Evolutionary conservation across 2,888 invertebrate species (phyloP), one percentile per base, ranked within the genome.

Genomic region (Arge pagana): DNA sequence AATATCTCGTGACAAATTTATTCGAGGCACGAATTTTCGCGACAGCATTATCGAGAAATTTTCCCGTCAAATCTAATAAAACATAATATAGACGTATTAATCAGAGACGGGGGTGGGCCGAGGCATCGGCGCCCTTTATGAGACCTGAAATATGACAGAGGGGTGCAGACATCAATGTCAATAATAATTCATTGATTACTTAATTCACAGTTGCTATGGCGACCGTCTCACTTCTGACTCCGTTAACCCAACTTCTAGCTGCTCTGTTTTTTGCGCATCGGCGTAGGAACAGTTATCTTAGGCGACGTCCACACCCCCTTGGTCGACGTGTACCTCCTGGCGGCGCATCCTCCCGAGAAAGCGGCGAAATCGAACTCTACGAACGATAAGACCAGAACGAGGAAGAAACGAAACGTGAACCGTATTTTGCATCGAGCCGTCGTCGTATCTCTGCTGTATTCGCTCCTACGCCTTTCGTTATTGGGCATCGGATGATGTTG

Each of bases 121-220:
- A 48, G 56, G 56, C 52, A 33, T 19, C 8, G 23, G 45, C 45
- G 33, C 33, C 33, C 45, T 45, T 45, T 45, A 45, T 45, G 45
- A 45, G 45, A 33, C 45, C 45, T 45, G 33, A 45, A 45, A 45
- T 45, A 45, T 55, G 57, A 58, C 59, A 58, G 57, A 54, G 54
- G 56, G 57, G 61, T 65, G 70, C 70, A 71, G 73, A 72, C 73
- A 72, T 74, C 74, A 75, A 72, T 74, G 74, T 74, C 75, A 74
- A 76, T 76, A 75, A 76, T 74, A 76, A 76, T 74, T 76, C 73
- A 73, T 73, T 72, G 74, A 74, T 74, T 75, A 74, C 72, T 73
- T 71, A 74, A 74, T 74, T 74, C 74, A 68, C 60, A 70, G 74
- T 74, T 67, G 49, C 74, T 67, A 70, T 72, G 73, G 64, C 68